Base-by-base conservation (phyloP, 2,797 vertebrate species). In the Craterocephalus amniculus region DNA sequence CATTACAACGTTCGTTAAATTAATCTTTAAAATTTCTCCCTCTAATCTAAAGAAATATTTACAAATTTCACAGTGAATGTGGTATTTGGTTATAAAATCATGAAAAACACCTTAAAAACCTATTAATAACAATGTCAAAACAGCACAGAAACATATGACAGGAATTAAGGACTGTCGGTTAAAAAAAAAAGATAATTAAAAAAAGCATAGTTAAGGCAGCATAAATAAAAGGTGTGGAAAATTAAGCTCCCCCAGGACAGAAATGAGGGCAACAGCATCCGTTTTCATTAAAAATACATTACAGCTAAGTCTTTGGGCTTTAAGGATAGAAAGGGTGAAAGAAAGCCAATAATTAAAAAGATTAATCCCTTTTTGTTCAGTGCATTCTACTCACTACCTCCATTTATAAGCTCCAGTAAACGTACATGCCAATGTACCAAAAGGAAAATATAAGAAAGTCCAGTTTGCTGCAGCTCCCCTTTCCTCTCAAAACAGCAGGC, bases 21-120 rank as follows among this genome's bases (percentile, higher is more conserved):
- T 74, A 76, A 38, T 69, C 67, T 56, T 29, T 64, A 69, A 71
- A 0, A 54, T 78, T 70, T 63, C 8, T 3, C 31, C 22, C 35
- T 32, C 38, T 49, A 43, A 43, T 55, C 72, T 62, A 59, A 75
- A 67, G 24, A 79, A 69, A 76, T 91, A 92, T 91, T 71, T 90
- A 91, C 90, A 93, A 35, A 83, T 75, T 84, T 91, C 87, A 93
- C 91, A 93, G 89, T 91, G 79, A 87, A 84, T 67, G 76, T 86
- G 83, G 79, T 90, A 67, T 80, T 84, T 84, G 76, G 58, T 76
- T 74, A 49, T 26, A 51, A 70, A n/a, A 63, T 57, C 45, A 63
- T 6, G 11, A 62, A 10, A 43, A 45, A 4, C 1, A 8, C 36
- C 22, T 65, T 60, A 14, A 16, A 63, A 68, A 22, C 35, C 55